Evolutionary conservation across 2,797 vertebrate species (phyloP), one percentile per base, ranked within the genome.

Genomic region (Ptychobarbus kaznakovi): DNA sequence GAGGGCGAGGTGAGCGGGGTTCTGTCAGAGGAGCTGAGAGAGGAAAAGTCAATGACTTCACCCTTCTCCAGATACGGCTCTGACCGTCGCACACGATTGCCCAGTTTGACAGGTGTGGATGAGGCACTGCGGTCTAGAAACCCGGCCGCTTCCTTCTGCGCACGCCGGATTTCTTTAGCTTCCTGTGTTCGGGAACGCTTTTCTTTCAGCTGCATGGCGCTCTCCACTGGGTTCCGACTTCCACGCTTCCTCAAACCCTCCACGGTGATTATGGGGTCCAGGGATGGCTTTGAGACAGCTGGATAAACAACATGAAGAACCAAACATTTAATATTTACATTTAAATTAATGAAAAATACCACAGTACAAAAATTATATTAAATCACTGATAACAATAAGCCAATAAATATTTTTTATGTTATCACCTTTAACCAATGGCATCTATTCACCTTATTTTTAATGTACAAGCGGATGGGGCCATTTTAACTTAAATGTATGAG

Each of bases 181-280:
- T 99, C 98, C 91, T 99, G 98, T 0, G 97, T 99, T 32, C 97
- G 97, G 0, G 95, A 97, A 1, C 98, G 95, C 89, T 99, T 99
- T 92, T 99, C 98, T 90, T 99, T 99, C 86, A 99, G 93, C 89
- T 99, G 98, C 92, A 99, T 99, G 91, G 98, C 98, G 0, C 94
- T 98, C 84, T 99, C 98, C 0, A 98, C 98, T 0, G 97, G 96
- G 89, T 98, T 99, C 2, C 97, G 94, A 72, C 95, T 95, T 0
- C 94, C 96, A 0, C 97, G 96, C 85, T 97, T 98, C 86, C 98
- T 92, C 87, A 99, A 96, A 2, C 98, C 97, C 90, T 99, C 98
- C 80, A 98, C 97, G 0, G 97, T 97, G 88, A 98, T 97, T 92
- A 97, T 96, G 7, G 97, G 97, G 65, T 99, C 98, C 89, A 97